Evolutionary conservation across 2,797 vertebrate species (phyloP).

Genomic region (Pangasius djambal): DNA sequence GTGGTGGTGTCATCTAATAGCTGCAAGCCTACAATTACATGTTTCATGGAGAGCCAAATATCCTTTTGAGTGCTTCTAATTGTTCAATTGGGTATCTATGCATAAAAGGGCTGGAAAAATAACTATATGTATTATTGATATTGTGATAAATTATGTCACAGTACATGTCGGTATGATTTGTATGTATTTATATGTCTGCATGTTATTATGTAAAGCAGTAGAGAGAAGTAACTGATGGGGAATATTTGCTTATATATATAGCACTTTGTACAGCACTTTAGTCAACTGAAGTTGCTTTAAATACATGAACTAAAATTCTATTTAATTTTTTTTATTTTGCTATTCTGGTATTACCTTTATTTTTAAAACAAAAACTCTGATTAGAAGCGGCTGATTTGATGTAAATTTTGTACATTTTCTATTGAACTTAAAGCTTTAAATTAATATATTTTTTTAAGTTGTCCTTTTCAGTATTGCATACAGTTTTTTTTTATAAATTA

Average conservation of each 20-base stretch:
- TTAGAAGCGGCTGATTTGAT: too few species aligned
- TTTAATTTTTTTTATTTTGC: neutral
- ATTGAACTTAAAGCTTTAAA: neutral
- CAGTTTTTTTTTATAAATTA: neutral
- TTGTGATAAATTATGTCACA: neutral
- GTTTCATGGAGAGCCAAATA: neutral
- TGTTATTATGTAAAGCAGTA: neutral
- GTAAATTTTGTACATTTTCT: too few species aligned
- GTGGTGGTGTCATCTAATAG: neutral
- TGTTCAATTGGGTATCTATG: neutral
- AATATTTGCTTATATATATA: neutral
- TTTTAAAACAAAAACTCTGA: neutral
- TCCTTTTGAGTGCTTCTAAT: neutral
- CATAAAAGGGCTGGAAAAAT: neutral
- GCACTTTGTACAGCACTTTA: neutral
- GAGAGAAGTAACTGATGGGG: neutral
- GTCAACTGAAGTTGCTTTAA: neutral
- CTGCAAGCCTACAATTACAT: neutral
- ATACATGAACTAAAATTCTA: neutral
- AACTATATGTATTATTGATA: neutral
- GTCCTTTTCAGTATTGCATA: neutral
- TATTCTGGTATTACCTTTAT: neutral
- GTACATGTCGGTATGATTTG: neutral
- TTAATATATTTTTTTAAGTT: too few species aligned
- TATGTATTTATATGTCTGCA: neutral